A percentile compares a stretch with the other conserved stretches of the same genome.
These are phyloP conservation scores for Euschistus heros DNA, from an alignment of 1,140 invertebrate species.

Conservation along the genomic window DNA sequence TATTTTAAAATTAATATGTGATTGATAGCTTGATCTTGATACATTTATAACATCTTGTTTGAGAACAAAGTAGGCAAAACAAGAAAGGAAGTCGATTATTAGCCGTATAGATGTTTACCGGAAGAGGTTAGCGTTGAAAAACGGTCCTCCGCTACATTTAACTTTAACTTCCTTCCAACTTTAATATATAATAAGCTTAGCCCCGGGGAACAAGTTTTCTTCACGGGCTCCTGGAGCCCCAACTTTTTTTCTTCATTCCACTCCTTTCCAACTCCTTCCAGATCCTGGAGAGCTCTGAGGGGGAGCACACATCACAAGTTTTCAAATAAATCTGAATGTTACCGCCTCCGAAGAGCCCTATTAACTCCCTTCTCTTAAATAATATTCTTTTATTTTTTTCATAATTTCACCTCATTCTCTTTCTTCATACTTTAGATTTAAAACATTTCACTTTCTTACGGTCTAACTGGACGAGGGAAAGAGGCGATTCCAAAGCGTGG, in stretches of 20 bases:
- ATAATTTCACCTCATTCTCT: neutral
- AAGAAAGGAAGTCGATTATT: neutral
- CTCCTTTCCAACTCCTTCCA: neutral
- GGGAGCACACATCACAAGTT: constrained; percentile 12
- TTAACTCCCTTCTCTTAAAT: constrained; percentile 7
- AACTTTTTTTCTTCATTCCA: constrained; percentile 4
- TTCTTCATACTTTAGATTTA: no score
- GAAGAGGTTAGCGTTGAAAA: constrained; percentile 5
- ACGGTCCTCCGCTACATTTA: constrained; percentile 11
- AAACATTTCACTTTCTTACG: no score
- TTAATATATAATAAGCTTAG: constrained; percentile 16
- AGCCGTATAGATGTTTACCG: constrained; percentile 13
- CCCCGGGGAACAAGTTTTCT: neutral
- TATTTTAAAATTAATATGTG: no score
- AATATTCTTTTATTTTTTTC: constrained; percentile 6
- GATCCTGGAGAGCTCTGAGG: constrained; percentile 2
- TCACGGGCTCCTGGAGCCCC: neutral
- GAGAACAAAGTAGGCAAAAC: no score
- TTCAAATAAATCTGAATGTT: constrained; percentile 16
- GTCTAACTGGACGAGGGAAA: neutral
- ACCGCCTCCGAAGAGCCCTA: neutral
- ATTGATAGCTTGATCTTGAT: no score
- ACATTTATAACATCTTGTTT: no score
- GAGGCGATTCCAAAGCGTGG: neutral
- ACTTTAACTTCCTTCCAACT: constrained; percentile 6